Conservation (phyloP, 1,140 invertebrate genomes). For the Camponotus floridanus region DNA sequence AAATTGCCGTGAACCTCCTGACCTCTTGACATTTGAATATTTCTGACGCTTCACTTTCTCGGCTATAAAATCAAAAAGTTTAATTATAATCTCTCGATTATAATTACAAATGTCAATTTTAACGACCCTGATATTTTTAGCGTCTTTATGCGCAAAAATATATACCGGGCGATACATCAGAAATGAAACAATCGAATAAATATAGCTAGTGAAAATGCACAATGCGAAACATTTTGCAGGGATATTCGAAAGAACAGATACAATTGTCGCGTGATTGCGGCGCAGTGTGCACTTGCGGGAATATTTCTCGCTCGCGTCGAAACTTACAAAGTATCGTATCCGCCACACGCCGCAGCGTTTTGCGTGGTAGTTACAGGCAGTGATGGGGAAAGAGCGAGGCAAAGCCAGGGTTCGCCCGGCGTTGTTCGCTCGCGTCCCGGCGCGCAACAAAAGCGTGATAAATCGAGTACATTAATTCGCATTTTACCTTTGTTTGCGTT, state of each 20-base stretch:
- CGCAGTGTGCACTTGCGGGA: constrained; percentile 29
- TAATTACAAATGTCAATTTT: not conserved
- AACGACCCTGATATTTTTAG: not conserved
- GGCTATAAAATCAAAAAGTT: not conserved
- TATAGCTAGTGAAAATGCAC: not conserved
- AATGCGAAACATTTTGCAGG: not conserved
- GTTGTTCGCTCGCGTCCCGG: constrained; percentile 79
- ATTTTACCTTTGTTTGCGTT: constrained; percentile 86
- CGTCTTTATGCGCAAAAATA: not conserved
- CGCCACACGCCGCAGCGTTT: constrained; percentile 50
- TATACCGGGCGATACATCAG: not conserved
- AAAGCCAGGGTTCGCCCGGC: constrained; percentile 70
- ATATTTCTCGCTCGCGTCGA: constrained; percentile 71
- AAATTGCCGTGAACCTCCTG: not conserved
- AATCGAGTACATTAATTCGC: constrained; percentile 86
- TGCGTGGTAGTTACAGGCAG: constrained; percentile 45
- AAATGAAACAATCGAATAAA: not conserved
- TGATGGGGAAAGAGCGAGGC: constrained; percentile 59
- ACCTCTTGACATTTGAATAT: constrained; percentile 1
- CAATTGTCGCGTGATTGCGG: constrained; percentile 3
- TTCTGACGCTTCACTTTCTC: not conserved
- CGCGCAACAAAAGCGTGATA: constrained; percentile 85
- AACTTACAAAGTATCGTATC: constrained; percentile 79
- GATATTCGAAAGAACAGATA: not conserved
- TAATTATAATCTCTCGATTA: not conserved